Evolutionary conservation across 1,140 invertebrate genomes (phyloP), one percentile per base, ranked within the genome.

Genomic region (Neomicropteryx cornuta): DNA sequence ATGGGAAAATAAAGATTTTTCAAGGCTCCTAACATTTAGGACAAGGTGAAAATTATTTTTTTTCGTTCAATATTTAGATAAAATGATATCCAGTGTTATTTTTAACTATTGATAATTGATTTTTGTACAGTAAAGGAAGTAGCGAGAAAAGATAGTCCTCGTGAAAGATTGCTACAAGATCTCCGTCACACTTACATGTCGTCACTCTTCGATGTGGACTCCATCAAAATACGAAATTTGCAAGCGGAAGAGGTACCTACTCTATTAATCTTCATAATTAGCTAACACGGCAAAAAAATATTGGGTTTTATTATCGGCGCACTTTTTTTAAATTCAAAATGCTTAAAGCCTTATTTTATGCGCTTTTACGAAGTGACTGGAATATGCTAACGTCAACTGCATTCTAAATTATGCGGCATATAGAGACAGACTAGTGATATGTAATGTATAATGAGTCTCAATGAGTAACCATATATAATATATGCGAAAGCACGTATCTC

Each of bases 161-260:
- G 46, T 2, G 50, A 46, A 5, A 46, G 46, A 28, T 33, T 55
- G 20, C 31, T 47, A 5, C 47, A 49, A 3, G 53, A 58, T 8
- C 38, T 52, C 1, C 49, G 52, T 1, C 55, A 57, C 37, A 47
- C 49, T 1, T 58, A 61, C 46, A 54, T 52, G 50, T 57, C 58
- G 2, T 64, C 63, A 1, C 55, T 67, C 39, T 54, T 67, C 19
- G 62, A 67, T 34, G 56, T 56, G 0, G 63, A 67, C 2, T 55
- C 56, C 1, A 59, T 66, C 28, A 45, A 55, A 8, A 44, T 58
- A 11, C 45, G 63, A 29, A 67, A 67, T 39, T 36, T 53, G 19
- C 53, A 55, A 21, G 54, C 56, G 4, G 62, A 65, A 38, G 55
- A 64, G 51, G 63, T 66, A 40, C 14, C 10, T 36, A 20, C 11